Conservation (phyloP, 2,113 vertebrate genomes). For the Gallinago media region DNA sequence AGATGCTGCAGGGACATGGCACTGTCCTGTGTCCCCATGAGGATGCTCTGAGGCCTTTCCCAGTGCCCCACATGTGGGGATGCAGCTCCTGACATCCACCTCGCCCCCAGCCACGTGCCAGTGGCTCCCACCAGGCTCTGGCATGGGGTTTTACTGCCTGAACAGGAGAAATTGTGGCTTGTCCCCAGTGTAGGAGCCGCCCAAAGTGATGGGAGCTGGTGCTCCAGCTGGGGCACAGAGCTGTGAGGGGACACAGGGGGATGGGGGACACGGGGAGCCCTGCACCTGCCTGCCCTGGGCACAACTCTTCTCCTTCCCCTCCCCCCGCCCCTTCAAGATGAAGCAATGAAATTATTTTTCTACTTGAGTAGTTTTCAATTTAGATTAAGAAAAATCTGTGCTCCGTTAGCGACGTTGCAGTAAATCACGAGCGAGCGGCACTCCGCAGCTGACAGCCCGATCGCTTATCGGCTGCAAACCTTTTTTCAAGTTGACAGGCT, state of each 20-base stretch:
- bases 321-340: slow-evolving; percentile 57
- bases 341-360: slow-evolving; percentile 88
- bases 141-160: rapidly evolving
- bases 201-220: not conserved
- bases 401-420: slow-evolving; percentile 67
- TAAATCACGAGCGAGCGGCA: slow-evolving; percentile 69
- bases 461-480: slow-evolving; percentile 55
- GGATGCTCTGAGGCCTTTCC: not conserved
- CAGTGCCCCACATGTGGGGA: not conserved
- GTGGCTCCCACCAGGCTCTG: rapidly evolving
- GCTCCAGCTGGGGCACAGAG: rapidly evolving
- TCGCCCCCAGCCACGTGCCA: rapidly evolving
- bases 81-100: not conserved
- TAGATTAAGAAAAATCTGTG: slow-evolving; percentile 88
- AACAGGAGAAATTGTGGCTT: rapidly evolving
- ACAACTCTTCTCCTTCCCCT: not conserved
- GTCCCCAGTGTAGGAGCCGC: rapidly evolving
- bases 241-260: rapidly evolving
- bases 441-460: slow-evolving; percentile 35
- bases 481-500: slow-evolving; percentile 39
- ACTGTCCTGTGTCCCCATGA: not conserved
- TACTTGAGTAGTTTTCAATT: slow-evolving; percentile 91
- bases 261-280: not conserved
- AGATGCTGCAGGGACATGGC: not conserved
- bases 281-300: not conserved